These are phyloP conservation scores for Ischnus inquisitorius DNA, from an alignment of 2,888 invertebrate species.

Conservation along the genomic window DNA sequence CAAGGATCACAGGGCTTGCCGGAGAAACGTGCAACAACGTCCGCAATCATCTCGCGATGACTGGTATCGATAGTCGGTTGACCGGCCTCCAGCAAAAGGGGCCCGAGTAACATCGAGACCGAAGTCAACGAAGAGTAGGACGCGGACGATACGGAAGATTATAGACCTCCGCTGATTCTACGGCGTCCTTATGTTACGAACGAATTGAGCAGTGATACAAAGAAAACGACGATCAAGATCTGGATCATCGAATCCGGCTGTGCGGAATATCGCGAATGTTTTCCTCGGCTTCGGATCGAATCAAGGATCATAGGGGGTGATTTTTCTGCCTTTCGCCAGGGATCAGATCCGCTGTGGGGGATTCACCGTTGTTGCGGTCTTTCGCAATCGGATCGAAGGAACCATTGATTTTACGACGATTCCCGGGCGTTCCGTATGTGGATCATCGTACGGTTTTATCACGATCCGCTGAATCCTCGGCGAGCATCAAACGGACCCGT, in stretches of 20 bases:
- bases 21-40: slow-evolving; percentile 59
- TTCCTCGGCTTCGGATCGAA: neutral
- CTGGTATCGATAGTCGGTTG: slow-evolving; percentile 57
- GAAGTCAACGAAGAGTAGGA: slow-evolving; percentile 49
- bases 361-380: neutral
- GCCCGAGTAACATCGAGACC: slow-evolving; percentile 31
- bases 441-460: slow-evolving; percentile 11
- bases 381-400: neutral
- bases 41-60: slow-evolving; percentile 66
- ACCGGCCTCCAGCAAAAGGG: slow-evolving; percentile 40
- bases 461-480: neutral
- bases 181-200: slow-evolving; percentile 38
- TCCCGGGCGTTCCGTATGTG: neutral
- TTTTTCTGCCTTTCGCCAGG: neutral
- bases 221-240: slow-evolving; percentile 35
- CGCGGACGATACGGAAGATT: slow-evolving; percentile 51
- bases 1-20: slow-evolving; percentile 23
- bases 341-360: neutral
- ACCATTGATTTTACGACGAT: neutral
- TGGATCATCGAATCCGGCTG: slow-evolving; percentile 36
- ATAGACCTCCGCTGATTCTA: slow-evolving; percentile 48
- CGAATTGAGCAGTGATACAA: slow-evolving; percentile 35
- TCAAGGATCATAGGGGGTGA: neutral
- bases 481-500: neutral
- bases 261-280: neutral